These are phyloP conservation scores for Conchocele bisecta DNA, from an alignment of 2,888 invertebrate species.

Conservation along the genomic window DNA sequence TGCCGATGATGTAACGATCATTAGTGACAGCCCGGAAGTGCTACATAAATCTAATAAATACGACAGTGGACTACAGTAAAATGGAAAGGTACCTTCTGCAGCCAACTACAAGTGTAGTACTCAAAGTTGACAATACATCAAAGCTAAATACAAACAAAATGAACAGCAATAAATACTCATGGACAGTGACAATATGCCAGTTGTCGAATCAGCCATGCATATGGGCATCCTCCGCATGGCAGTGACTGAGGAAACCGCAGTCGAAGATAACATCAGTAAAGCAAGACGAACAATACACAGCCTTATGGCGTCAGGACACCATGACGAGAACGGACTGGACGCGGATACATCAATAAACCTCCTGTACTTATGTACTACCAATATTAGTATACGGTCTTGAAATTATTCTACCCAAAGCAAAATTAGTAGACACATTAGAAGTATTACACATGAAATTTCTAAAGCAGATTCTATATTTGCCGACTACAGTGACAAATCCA, in stretches of 20 bases:
- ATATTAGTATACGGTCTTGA: slow-evolving; percentile 17
- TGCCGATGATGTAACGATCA: not conserved
- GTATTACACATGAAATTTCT: slow-evolving; percentile 8
- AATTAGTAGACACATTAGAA: slow-evolving; percentile 3
- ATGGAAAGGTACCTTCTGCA: slow-evolving; percentile 11
- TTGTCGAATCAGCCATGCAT: slow-evolving; percentile 2
- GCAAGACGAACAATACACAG: slow-evolving; percentile 6
- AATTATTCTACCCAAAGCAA: slow-evolving; percentile 2
- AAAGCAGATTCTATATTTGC: slow-evolving; percentile 14
- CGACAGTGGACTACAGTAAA: not conserved
- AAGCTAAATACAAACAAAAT: not conserved
- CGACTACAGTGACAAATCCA: slow-evolving; percentile 7
- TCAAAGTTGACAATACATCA: not conserved
- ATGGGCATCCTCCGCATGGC: not conserved
- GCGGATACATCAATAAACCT: slow-evolving; percentile 9
- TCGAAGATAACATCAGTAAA: slow-evolving; percentile 7
- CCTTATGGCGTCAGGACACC: slow-evolving; percentile 6
- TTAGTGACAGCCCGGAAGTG: not conserved
- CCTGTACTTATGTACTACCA: slow-evolving; percentile 13
- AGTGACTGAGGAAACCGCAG: not conserved
- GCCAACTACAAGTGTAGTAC: slow-evolving; percentile 8
- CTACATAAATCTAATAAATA: not conserved
- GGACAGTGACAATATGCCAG: not conserved
- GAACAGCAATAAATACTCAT: not conserved
- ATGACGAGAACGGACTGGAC: slow-evolving; percentile 4